These are phyloP conservation scores for Tipula unca DNA, from an alignment of 2,888 invertebrate species.

Conservation along the genomic window DNA sequence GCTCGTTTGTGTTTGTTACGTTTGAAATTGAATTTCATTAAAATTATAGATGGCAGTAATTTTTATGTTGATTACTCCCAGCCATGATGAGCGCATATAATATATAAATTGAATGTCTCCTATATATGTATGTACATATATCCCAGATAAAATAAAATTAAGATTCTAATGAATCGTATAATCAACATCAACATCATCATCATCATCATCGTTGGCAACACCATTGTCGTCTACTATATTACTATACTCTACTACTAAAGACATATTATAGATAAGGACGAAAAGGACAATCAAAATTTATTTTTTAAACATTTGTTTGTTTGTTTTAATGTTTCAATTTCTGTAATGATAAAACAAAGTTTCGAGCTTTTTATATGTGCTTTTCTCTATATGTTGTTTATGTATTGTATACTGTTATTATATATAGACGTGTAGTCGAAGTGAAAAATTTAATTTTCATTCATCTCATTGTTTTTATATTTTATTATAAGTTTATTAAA, in stretches of 20 bases:
- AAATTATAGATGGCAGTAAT: neutral
- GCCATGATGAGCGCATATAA: neutral
- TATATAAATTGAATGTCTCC: neutral
- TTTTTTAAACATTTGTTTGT: neutral
- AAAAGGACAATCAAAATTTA: neutral
- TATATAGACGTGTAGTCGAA: neutral
- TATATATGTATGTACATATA: neutral
- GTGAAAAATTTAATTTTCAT: neutral
- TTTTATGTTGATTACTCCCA: neutral
- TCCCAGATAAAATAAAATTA: constrained; percentile 1
- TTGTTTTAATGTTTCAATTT: neutral
- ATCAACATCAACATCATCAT: neutral
- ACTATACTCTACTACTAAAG: neutral
- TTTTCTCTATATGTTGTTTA: neutral
- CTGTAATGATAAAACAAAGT: neutral
- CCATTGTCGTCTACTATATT: neutral
- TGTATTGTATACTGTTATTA: neutral
- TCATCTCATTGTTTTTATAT: neutral
- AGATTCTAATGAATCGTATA: neutral
- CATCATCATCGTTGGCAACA: neutral
- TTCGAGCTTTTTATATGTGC: neutral
- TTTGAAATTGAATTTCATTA: neutral
- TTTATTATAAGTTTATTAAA: neutral
- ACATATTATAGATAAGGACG: neutral
- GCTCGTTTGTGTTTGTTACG: too few species aligned